Conservation (phyloP, 1,140 invertebrate genomes). For the Meloidogyne exigua region DNA sequence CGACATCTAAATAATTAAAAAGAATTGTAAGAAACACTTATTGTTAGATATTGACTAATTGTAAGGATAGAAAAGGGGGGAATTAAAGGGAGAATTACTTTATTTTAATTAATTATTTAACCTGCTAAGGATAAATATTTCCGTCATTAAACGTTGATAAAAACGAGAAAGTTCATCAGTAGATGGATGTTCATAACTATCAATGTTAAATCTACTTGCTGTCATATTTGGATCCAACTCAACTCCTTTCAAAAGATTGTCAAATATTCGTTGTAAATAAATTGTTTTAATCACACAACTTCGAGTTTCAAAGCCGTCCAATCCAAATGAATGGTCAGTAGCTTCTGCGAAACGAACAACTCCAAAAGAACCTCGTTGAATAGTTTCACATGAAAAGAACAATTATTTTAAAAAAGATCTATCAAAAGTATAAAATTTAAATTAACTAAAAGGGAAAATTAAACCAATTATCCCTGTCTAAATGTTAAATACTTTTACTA, state of each 20-base stretch:
- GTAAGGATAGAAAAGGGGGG: too few relatives aligned
- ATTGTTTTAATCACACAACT: slow-evolving; percentile 44
- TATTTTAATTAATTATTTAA: not conserved
- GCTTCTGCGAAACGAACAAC: slow-evolving; percentile 32
- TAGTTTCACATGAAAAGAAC: slow-evolving; percentile 22
- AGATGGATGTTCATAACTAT: not conserved
- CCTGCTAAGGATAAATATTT: slow-evolving; percentile 38
- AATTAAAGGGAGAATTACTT: too few relatives aligned
- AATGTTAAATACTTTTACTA: too few relatives aligned
- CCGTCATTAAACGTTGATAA: slow-evolving; percentile 40
- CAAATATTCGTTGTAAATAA: slow-evolving; percentile 36
- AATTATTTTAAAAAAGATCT: too few relatives aligned
- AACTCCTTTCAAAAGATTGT: slow-evolving; percentile 16
- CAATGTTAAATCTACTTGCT: not conserved
- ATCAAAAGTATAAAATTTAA: too few relatives aligned
- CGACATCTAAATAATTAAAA: slow-evolving; percentile 36
- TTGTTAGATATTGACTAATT: too few relatives aligned
- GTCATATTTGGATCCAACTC: not conserved
- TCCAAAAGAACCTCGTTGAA: slow-evolving; percentile 26
- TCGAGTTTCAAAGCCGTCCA: slow-evolving; percentile 34
- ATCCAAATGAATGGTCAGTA: slow-evolving; percentile 23
- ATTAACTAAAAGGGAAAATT: too few relatives aligned
- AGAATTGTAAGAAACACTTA: too few relatives aligned
- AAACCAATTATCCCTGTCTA: too few relatives aligned
- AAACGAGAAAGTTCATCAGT: slow-evolving; percentile 25